Evolutionary conservation across 2,888 invertebrate species (phyloP).

Genomic region (Mayetiola destructor): DNA sequence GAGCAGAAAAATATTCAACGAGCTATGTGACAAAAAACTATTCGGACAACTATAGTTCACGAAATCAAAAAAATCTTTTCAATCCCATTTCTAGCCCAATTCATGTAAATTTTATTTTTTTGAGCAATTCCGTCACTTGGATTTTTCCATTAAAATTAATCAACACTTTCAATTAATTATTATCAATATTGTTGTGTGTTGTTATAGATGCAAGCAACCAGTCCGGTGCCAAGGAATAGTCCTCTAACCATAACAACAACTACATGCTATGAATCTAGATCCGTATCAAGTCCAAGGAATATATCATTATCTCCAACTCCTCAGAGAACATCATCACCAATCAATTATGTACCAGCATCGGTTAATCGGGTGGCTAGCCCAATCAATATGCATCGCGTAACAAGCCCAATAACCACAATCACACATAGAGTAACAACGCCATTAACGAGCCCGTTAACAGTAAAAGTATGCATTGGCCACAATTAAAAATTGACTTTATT

Average conservation of each 20-base stretch:
- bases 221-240: constrained; percentile 31
- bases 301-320: constrained; percentile 31
- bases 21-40: constrained; percentile 19
- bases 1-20: constrained; percentile 24
- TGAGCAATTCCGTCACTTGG: not conserved
- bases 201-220: constrained; percentile 29
- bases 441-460: constrained; percentile 8
- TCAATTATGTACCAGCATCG: constrained; percentile 39
- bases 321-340: constrained; percentile 36
- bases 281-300: constrained; percentile 30
- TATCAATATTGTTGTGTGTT: too few species aligned
- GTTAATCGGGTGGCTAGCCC: constrained; percentile 35
- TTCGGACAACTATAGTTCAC: constrained; percentile 21
- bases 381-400: constrained; percentile 18
- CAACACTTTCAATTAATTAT: too few species aligned
- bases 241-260: constrained; percentile 34
- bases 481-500: not conserved
- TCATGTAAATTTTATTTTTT: constrained; percentile 29
- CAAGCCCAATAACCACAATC: constrained; percentile 26
- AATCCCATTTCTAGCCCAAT: constrained; percentile 33
- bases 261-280: constrained; percentile 29
- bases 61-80: constrained; percentile 18
- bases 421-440: constrained; percentile 1
- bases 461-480: not conserved
- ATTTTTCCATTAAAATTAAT: constrained; percentile 18